Percentiles rank a stretch among this genome's conserved stretches.
These are phyloP conservation scores for Orientallactaga sibirica DNA, from an alignment of 2,797 vertebrate species.

Conservation along the genomic window DNA sequence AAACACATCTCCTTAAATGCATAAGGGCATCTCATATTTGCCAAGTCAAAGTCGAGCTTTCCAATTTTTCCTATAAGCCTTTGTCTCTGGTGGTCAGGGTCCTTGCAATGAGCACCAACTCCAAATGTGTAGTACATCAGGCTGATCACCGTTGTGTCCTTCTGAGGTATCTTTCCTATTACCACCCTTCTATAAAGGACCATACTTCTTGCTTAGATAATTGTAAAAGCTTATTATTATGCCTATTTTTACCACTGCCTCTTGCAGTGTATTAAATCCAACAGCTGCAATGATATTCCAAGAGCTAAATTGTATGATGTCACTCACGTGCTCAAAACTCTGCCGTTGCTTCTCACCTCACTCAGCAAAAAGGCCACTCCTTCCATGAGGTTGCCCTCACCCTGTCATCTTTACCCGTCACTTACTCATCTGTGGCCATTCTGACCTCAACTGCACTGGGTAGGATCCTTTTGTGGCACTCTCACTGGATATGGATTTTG, in stretches of 20 bases:
- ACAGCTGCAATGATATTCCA: neutral
- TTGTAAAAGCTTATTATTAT: neutral
- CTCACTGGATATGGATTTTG: neutral
- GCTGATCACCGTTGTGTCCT: neutral
- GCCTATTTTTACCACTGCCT: neutral
- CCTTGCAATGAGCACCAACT: neutral
- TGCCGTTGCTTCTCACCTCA: neutral
- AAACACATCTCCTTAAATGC: slow-evolving; percentile 1
- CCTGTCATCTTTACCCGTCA: accelerated
- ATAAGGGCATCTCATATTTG: neutral
- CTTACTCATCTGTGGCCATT: neutral
- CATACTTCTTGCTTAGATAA: neutral
- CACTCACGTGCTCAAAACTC: neutral
- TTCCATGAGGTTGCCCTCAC: too few relatives aligned
- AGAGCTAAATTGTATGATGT: neutral
- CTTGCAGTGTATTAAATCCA: neutral
- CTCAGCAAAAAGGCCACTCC: neutral
- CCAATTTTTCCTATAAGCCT: neutral
- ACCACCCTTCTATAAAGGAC: neutral
- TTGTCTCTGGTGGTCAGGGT: neutral
- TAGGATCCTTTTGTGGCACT: neutral
- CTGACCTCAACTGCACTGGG: neutral
- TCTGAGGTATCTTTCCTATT: neutral
- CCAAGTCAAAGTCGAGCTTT: neutral
- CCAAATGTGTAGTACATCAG: neutral